Evolutionary conservation across 2,797 vertebrate species (phyloP).

Genomic region (Uromys caudimaculatus): DNA sequence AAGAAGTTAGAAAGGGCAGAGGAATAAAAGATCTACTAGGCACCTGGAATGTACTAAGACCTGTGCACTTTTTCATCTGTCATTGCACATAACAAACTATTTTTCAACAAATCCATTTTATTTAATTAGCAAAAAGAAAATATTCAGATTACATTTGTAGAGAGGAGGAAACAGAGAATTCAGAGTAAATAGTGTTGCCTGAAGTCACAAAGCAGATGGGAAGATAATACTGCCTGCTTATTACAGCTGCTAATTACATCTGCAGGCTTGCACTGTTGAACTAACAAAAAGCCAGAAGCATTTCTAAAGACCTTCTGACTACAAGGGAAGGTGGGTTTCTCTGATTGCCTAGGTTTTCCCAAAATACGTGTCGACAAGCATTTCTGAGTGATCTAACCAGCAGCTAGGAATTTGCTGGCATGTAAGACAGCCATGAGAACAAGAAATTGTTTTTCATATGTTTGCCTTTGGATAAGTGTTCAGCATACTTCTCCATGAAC

Average conservation of each 20-base stretch:
- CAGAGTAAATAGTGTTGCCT: not conserved
- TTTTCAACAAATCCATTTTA: not conserved
- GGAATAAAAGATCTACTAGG: slow-evolving; percentile 74
- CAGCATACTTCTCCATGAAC: slow-evolving; percentile 71
- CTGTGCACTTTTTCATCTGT: not conserved
- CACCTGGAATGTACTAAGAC: not conserved
- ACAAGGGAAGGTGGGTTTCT: not conserved
- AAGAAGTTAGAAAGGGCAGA: not conserved
- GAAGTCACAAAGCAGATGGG: not conserved
- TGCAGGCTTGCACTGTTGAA: not conserved
- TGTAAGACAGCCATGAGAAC: not conserved
- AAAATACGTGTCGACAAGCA: not conserved
- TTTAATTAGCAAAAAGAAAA: not conserved
- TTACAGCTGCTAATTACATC: not conserved
- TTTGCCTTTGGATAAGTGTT: slow-evolving; percentile 71
- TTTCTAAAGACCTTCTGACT: not conserved
- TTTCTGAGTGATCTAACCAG: not conserved
- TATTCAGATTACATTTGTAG: not conserved
- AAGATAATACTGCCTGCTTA: not conserved
- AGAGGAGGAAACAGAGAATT: slow-evolving; percentile 9
- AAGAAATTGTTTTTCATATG: not conserved
- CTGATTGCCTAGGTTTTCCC: not conserved
- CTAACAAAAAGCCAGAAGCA: not conserved
- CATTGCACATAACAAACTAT: not conserved
- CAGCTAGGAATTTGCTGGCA: not conserved